These are phyloP conservation scores for Agelas oroides DNA, from an alignment of 37 sponge, comb jelly and placozoan genomes.

Conservation along the genomic window DNA sequence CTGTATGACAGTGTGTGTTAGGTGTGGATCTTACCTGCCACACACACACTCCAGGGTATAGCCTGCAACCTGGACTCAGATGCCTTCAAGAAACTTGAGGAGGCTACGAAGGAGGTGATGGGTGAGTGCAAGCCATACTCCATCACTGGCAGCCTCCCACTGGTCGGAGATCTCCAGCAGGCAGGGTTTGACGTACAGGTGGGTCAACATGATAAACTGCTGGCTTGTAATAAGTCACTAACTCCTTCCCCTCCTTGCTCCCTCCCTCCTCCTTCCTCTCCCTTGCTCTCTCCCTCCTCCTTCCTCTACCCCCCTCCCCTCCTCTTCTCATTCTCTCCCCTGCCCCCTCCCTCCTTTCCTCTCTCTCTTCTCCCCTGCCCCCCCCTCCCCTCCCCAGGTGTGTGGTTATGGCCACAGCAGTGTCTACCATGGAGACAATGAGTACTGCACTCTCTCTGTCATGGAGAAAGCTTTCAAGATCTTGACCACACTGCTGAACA, in stretches of 20 bases:
- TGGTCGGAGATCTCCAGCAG: constrained; percentile 77
- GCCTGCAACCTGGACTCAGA: constrained; percentile 77
- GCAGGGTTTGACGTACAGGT: constrained; percentile 81
- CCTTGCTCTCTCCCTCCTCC: no score
- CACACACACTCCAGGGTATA: constrained; percentile 63
- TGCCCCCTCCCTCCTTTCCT: no score
- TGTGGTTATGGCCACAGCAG: constrained; percentile 76
- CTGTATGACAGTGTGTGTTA: neutral
- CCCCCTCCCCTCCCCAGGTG: constrained; percentile 21
- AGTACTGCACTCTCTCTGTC: constrained; percentile 75
- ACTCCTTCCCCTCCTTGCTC: no score
- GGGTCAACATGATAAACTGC: neutral
- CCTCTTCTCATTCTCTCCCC: no score
- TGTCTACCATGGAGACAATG: constrained; percentile 90
- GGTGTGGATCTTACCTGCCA: neutral
- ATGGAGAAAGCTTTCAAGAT: constrained; percentile 84
- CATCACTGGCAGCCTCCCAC: constrained; percentile 78
- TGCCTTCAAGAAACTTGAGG: constrained; percentile 52
- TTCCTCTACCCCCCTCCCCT: no score
- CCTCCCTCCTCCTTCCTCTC: no score
- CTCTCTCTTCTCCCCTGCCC: no score
- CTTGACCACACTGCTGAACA: constrained; percentile 54
- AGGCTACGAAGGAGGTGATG: constrained; percentile 64
- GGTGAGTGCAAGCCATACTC: constrained; percentile 78
- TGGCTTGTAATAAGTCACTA: neutral